Base-by-base conservation (phyloP, 2,888 invertebrate genomes). In the Sphaeridia pumilis region DNA sequence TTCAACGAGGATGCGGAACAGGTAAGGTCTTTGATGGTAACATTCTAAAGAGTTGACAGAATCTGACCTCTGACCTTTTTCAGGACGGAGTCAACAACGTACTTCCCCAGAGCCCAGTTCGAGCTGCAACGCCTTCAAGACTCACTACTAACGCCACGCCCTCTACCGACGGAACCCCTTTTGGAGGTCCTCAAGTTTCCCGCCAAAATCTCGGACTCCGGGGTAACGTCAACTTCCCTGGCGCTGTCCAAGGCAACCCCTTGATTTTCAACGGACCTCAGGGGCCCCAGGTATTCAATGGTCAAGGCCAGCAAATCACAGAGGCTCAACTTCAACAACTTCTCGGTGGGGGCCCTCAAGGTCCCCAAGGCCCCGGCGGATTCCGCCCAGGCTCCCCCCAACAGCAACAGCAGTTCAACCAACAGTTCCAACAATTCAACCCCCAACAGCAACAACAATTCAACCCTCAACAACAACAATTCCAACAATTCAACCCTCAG, bases 1-100 rank as follows among this genome's bases (percentile, higher is more conserved):
- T 64, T 55, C 52, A 59, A 58, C 48, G 64, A 64, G 49, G 64
- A 64, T 44, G 57, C 54, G 28, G 64, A 64, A 48, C 56, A 64
- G 55, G 62, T 60, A 53, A 27, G 10, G 22, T 4, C 27, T 4
- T 17, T 17, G 21, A 34, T 48, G 10, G 42, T 42, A 21, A 7
- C 1, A 17, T 44, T 44, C 34, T 17, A 5, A 34, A 10, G 2
- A 10, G 17, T 14, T 2, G 24, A 17, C 10, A 28, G 31, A 25
- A 10, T 10, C 24, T 24, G 24, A 10, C 7, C 7, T 21, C 34
- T 34, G 21, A 31, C 46, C 10, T 20, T 20, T 27, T 31, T 22
- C 36, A 51, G 45, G 51, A 46, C 35, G 45, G 45, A 4, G 35
- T 20, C 34, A 34, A 36, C 26, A 36, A 44, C 17, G 26, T 25